Evolutionary conservation across 2,888 invertebrate species (phyloP).

Genomic region (Drosophila mimica): DNA sequence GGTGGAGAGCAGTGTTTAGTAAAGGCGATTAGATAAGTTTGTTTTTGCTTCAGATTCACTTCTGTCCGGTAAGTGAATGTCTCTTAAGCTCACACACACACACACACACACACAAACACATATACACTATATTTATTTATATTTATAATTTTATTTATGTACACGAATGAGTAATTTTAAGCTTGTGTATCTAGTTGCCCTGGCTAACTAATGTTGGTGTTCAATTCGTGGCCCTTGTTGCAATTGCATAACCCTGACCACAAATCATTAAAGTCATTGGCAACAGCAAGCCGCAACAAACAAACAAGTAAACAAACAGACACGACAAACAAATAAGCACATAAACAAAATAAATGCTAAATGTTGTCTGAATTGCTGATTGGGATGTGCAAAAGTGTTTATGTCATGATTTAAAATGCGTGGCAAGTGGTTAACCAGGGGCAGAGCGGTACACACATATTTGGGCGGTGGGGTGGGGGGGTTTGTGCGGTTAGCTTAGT

Average conservation of each 20-base stretch:
- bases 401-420: slow-evolving; percentile 63
- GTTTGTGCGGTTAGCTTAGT: slow-evolving; percentile 2
- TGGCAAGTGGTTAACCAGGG: slow-evolving; percentile 25
- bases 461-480: too few relatives aligned
- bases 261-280: slow-evolving; percentile 43
- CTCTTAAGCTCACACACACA: slow-evolving; percentile 15
- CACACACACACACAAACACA: slow-evolving; percentile 1
- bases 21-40: slow-evolving; percentile 39
- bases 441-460: background rate
- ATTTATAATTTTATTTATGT: background rate
- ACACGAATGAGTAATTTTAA: background rate
- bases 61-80: slow-evolving; percentile 7
- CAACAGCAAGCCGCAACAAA: slow-evolving; percentile 20
- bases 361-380: slow-evolving; percentile 11
- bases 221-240: slow-evolving; percentile 26
- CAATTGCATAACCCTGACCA: slow-evolving; percentile 47
- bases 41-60: slow-evolving; percentile 19
- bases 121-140: background rate
- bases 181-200: background rate
- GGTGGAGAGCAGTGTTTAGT: background rate
- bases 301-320: slow-evolving; percentile 6
- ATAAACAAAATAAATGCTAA: slow-evolving; percentile 24
- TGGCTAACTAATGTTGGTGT: background rate
- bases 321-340: slow-evolving; percentile 12
- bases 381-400: slow-evolving; percentile 61